Conservation (phyloP, 2,888 invertebrate species). For the Antheraea yamamai region DNA sequence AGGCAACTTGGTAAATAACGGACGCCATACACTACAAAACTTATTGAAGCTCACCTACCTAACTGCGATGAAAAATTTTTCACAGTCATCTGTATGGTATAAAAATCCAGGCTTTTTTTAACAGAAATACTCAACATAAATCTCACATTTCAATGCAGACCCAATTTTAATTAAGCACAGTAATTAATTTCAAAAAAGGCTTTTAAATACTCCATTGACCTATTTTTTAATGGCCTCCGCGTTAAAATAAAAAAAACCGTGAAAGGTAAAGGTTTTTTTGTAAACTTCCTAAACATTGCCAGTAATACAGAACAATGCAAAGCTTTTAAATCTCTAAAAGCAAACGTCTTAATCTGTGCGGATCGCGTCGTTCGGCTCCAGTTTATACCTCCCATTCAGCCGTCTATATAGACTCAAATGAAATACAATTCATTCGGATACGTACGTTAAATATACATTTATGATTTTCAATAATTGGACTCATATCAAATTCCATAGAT, state of each 20-base stretch:
- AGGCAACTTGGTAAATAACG: no score
- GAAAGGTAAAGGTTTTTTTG: neutral
- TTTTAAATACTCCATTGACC: neutral
- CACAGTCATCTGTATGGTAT: no score
- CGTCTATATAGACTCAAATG: neutral
- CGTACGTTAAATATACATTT: neutral
- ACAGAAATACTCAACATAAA: no score
- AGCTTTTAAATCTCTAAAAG: slow-evolving; percentile 6
- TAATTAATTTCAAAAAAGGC: neutral
- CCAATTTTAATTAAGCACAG: neutral
- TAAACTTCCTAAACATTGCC: neutral
- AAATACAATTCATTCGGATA: slow-evolving; percentile 6
- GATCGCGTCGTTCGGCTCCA: neutral
- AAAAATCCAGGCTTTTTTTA: no score
- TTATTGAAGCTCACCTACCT: no score
- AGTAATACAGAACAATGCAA: slow-evolving; percentile 1
- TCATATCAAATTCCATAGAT: slow-evolving; percentile 9
- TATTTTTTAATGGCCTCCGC: neutral
- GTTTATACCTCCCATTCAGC: slow-evolving; percentile 4
- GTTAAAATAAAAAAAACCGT: neutral
- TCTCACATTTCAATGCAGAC: no score
- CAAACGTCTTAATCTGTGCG: neutral
- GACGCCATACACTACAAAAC: no score
- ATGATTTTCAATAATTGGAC: slow-evolving; percentile 10
- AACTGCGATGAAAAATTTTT: no score